Evolutionary conservation across 1,140 invertebrate genomes (phyloP).

Genomic region (Diachasmimorpha longicaudata): DNA sequence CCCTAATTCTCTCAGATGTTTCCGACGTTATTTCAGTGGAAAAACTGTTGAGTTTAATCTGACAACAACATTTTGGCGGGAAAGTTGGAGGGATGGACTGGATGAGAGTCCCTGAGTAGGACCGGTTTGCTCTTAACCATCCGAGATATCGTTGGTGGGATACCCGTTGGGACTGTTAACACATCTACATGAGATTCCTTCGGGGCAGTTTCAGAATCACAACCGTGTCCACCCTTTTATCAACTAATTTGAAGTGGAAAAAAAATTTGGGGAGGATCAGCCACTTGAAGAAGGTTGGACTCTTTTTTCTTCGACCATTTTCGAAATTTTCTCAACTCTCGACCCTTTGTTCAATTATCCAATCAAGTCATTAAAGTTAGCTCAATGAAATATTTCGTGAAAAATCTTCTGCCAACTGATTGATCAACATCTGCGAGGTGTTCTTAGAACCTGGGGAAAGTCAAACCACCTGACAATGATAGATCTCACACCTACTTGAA

Average conservation of each 20-base stretch:
- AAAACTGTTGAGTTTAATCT: background rate
- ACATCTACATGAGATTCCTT: background rate
- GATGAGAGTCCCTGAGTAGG: conserved; percentile 24
- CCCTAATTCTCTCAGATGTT: background rate
- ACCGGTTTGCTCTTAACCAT: conserved; percentile 16
- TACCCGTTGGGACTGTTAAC: background rate
- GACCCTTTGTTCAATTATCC: too few species aligned
- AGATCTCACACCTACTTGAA: background rate
- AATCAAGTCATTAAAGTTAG: too few species aligned
- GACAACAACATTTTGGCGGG: background rate
- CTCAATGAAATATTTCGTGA: too few species aligned
- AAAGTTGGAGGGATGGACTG: conserved; percentile 2
- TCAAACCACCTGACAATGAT: background rate
- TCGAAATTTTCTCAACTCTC: background rate
- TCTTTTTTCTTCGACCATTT: background rate
- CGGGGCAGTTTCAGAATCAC: background rate
- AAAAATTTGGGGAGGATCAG: background rate
- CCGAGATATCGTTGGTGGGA: background rate
- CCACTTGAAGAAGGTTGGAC: background rate
- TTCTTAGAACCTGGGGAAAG: background rate
- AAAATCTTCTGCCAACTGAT: too few species aligned
- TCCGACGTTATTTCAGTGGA: background rate
- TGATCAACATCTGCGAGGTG: background rate
- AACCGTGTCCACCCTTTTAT: background rate
- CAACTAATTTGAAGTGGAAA: background rate